Conservation (phyloP, 2,797 vertebrate species). For the Podargus strigoides region DNA sequence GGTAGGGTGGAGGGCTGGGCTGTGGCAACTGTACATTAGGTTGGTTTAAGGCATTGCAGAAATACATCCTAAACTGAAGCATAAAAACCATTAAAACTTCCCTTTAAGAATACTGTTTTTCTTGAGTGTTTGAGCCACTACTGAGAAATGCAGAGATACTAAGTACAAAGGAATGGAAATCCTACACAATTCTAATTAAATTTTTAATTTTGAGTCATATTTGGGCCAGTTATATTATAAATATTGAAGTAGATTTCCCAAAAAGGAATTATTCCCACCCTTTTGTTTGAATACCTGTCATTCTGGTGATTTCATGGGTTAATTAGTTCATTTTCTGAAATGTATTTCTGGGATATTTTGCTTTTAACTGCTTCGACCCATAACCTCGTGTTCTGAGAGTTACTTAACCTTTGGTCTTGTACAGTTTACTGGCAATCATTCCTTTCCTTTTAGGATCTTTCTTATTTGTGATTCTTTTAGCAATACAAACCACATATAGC, state of each 20-base stretch:
- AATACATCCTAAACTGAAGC: background rate
- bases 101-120: background rate
- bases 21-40: background rate
- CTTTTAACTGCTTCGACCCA: constrained; percentile 40
- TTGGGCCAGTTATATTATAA: background rate
- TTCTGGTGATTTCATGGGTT: constrained; percentile 30
- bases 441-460: constrained; percentile 39
- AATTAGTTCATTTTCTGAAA: constrained; percentile 53
- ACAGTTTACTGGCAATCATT: constrained; percentile 39
- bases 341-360: constrained; percentile 49
- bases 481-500: constrained; percentile 8
- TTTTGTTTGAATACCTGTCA: constrained; percentile 42
- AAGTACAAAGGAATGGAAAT: background rate
- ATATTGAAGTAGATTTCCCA: background rate
- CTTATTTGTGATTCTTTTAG: constrained; percentile 22
- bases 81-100: background rate
- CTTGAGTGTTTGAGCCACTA: background rate
- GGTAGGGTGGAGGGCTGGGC: background rate
- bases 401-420: constrained; percentile 55
- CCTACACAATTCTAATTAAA: background rate
- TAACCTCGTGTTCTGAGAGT: constrained; percentile 46
- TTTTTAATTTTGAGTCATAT: background rate
- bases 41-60: background rate
- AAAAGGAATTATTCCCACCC: background rate
- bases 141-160: background rate